Base-by-base conservation (phyloP, 2,888 invertebrate genomes). In the Mesorhabditis belari region DNA sequence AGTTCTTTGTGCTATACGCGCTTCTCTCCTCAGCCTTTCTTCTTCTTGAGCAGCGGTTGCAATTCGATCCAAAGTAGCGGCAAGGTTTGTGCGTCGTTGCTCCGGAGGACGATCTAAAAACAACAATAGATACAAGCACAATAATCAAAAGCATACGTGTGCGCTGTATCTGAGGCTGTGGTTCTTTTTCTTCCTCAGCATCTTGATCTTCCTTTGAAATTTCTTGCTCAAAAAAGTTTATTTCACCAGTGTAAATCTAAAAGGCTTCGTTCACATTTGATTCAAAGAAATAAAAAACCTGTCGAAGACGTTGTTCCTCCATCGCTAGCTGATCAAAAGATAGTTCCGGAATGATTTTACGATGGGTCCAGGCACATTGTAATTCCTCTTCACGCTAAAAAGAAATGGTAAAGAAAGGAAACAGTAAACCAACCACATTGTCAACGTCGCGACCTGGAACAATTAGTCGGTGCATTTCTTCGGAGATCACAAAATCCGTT, bases 401-500 rank as follows among this genome's bases (percentile, higher is more conserved):
- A 65, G 60, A 4, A 35, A 35, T 35, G n/a, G 44, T 35, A 9
- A 35, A n/a, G 44, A 9, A 35, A 35, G 44, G 44, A 35, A 35
- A 9, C n/a, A 17, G 12, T 35, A 35, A 35, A 35, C 44, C n/a
- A 9, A 35, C 44, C 44, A 24, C 25, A 27, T 9, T 5, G 9
- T n/a, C 19, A 21, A 6, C 27, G 19, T 71, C 70, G 24, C 63
- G 84, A 2, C 95, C 95, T 0, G 95, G 94, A 28, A 96, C 95
- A 54, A 91, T 86, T 29, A 90, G 86, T 83, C 96, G 96, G 73
- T 89, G 84, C 67, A 86, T 84, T 0, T 92, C 90, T 17, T 90
- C 88, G 84, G 94, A 91, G 0, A 94, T 94, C 80, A 91, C 91
- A 2, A 92, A 94, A 83, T 95, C 92, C 58, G 92, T 89, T 83